These are phyloP conservation scores for Channa maculata DNA, from an alignment of 2,113 vertebrate genomes.

Conservation along the genomic window DNA sequence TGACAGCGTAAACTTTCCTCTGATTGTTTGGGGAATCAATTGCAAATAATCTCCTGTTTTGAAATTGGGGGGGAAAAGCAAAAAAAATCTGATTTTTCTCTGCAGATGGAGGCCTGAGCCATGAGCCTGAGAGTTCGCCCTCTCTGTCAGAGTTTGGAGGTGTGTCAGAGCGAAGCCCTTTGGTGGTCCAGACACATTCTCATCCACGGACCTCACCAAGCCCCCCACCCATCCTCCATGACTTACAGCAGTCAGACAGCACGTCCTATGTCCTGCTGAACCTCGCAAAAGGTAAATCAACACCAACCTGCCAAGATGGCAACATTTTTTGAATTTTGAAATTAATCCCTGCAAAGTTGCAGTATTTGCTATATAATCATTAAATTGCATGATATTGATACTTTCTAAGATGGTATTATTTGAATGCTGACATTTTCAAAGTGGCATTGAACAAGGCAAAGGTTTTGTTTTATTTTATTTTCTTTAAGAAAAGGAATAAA, in stretches of 20 bases:
- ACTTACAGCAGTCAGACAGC: constrained; percentile 93
- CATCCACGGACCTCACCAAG: constrained; percentile 85
- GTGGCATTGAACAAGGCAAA: no score
- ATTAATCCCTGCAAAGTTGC: no score
- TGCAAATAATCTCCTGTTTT: background rate
- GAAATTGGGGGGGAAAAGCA: background rate
- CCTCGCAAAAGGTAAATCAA: constrained; percentile 90
- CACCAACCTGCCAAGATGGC: background rate
- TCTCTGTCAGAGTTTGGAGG: constrained; percentile 78
- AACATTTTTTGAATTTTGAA: background rate
- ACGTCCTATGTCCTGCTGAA: constrained; percentile 97
- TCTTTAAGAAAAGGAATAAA: no score
- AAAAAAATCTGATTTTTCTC: constrained; percentile 17
- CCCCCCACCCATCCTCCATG: constrained; percentile 87
- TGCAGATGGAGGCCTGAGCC: constrained; percentile 86
- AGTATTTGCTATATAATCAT: background rate
- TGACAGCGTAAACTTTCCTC: no score
- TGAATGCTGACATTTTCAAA: background rate
- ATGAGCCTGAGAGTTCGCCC: constrained; percentile 69
- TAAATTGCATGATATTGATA: no score
- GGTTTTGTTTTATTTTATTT: no score
- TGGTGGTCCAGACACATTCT: constrained; percentile 88
- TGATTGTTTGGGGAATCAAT: background rate
- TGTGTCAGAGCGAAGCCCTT: constrained; percentile 84
- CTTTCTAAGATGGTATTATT: background rate